Base-by-base conservation (phyloP, 2,113 vertebrate genomes). In the Platichthys flesus region DNA sequence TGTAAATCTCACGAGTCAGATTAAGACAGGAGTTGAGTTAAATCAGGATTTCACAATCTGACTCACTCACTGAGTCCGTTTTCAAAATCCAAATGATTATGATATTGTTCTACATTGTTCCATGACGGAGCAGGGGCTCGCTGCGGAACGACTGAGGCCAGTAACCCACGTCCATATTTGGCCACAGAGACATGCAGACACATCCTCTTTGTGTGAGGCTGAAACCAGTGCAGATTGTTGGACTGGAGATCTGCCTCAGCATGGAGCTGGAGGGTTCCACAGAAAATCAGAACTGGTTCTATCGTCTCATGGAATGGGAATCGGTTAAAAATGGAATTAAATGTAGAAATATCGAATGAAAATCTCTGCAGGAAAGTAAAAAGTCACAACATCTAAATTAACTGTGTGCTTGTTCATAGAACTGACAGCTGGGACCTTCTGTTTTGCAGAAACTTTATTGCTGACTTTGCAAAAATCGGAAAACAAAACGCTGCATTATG, bases 131-230 rank as follows among this genome's bases (percentile, higher is more conserved):
- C 18, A 2, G 23, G 2, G 1, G 35, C 57, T 67, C 56, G 24
- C 47, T 40, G 66, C 52, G 68, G 54, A 37, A 71, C 14, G 9
- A 20, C 55, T 60, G 60, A 86, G 54, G 54, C 76, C 66, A 81
- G 64, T 71, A 79, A 61, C 47, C 1, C 6, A n/a, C 42, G 1
- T 68, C 86, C 74, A 72, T 81, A 87, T 88, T 85, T 84, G 74
- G 78, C 40, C 51, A 62, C 70, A 63, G 40, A 37, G 66, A 69
- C 66, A 37, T 26, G 10, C 45, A 67, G 54, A 76, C 62, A 56
- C 57, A 24, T 74, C 65, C 20, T 73, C 57, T 61, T 57, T 78
- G 56, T 71, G 47, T 26, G 59, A 69, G 65, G 35, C 65, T 14
- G 56, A 81, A 51, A 60, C 67, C 51, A 71, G 7, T 31, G 20